A percentile compares a stretch with the other conserved stretches of the same genome.
Conservation (phyloP, 2,113 vertebrate species). For the Euleptes europaea region DNA sequence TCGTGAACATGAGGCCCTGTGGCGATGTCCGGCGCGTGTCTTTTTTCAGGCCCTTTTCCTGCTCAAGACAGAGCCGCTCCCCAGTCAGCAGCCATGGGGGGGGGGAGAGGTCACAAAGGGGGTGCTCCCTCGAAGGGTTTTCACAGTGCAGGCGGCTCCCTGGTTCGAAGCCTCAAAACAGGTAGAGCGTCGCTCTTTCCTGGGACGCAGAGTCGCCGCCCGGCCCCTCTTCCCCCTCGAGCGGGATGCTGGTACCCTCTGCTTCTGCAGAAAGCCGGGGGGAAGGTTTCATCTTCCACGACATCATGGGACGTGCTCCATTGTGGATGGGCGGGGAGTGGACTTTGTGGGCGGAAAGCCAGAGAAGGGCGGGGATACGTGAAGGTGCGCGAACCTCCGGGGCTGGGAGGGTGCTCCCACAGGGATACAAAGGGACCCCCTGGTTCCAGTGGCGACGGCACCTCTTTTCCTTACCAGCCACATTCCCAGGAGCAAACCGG, state of each 20-base stretch:
- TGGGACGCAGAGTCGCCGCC: background rate
- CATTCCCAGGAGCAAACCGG: too few relatives aligned
- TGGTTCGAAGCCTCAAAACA: background rate
- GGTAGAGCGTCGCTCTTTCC: background rate
- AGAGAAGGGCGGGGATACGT: background rate
- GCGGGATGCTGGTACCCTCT: background rate
- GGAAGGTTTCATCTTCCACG: background rate
- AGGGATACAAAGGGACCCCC: background rate
- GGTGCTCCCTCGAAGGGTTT: background rate
- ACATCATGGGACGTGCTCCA: background rate
- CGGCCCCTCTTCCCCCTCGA: background rate
- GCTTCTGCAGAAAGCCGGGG: background rate
- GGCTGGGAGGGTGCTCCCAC: too few relatives aligned
- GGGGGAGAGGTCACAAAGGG: background rate
- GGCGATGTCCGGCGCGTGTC: background rate
- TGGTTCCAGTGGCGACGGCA: background rate
- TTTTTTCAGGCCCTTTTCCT: background rate
- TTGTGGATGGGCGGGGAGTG: background rate
- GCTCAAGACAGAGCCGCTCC: constrained; percentile 24
- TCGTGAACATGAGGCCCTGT: background rate
- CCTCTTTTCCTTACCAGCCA: too few relatives aligned
- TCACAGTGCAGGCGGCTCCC: constrained; percentile 22
- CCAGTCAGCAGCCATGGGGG: background rate
- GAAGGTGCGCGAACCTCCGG: background rate
- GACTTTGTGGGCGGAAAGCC: too few relatives aligned